A percentile compares a stretch with the other conserved stretches of the same genome.
Conservation (phyloP, 2,888 invertebrate species). For the Aromia moschata region DNA sequence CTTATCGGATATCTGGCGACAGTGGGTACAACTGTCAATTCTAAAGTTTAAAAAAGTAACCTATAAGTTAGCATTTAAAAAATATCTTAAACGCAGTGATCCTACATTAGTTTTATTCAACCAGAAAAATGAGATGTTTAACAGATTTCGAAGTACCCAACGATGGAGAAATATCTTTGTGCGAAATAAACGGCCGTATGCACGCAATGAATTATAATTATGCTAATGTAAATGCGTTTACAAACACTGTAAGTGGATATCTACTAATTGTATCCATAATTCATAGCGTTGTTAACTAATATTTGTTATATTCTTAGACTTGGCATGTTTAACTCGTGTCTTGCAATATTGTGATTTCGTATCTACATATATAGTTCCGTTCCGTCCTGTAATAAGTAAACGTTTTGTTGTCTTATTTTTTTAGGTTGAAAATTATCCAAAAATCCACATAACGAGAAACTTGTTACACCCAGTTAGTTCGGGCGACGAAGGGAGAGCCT, state of each 20-base stretch:
- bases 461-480: conserved; percentile 67
- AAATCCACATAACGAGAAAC: conserved; percentile 74
- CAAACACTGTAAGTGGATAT: conserved; percentile 69
- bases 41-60: no score
- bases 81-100: no score
- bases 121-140: conserved; percentile 52
- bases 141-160: conserved; percentile 54
- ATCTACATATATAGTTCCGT: no score
- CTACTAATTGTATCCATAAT: neutral
- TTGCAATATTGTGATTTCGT: no score
- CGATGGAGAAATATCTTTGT: conserved; percentile 67
- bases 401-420: no score
- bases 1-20: no score
- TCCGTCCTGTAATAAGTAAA: no score
- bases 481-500: conserved; percentile 65
- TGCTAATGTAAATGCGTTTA: conserved; percentile 68
- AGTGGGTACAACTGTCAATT: no score
- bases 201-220: conserved; percentile 68
- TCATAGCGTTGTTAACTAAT: neutral
- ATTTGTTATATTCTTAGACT: neutral
- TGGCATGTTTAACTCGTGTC: no score
- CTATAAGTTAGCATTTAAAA: no score
- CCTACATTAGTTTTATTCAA: no score
- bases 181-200: conserved; percentile 72
- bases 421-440: conserved; percentile 74